Evolutionary conservation across 2,888 invertebrate genomes (phyloP), one percentile per base, ranked within the genome.

Genomic region (Plagodis dolabraria): DNA sequence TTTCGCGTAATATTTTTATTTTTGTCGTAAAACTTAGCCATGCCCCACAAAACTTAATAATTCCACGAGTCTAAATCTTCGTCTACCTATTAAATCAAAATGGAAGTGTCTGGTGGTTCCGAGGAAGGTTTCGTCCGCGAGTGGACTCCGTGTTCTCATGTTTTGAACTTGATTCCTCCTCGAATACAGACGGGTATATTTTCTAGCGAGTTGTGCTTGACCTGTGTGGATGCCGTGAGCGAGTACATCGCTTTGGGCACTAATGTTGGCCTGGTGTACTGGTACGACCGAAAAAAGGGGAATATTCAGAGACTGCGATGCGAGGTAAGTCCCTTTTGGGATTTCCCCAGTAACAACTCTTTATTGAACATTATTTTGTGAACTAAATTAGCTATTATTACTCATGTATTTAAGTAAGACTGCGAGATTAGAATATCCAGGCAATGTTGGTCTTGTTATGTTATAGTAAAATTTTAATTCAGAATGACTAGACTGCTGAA

Each of bases 181-280:
- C 95, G 95, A 75, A 94, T 95, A 57, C 95, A 96, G 81, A 95
- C 92, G 75, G 97, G 97, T 5, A 85, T 97, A 70, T 96, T 96
- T 83, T 95, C 95, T 10, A 94, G 94, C 76, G 96, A 97, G 80
- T 88, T 98, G 46, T 93, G 90, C 81, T 92, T 97, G 60, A 98
- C 97, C 0, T 97, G 97, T 78, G 93, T 98, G 44, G 97, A 97
- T 89, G 96, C 95, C n/a, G 94, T 96, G 45, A 94, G 95, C 12
- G 96, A 97, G 72, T 98, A 96, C 82, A 94, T 98, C 66, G 97
- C 96, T 0, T 83, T 98, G 55, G 98, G 98, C 2, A 97, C 97
- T 2, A 97, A 97, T 87, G 94, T 96, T 12, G 98, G 98, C 2
- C 89, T 97, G 55, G 95, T 98, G 34, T 98, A 97, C 83, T 97